phyloP scores from a whole-genome alignment of 1,140 invertebrate species.

The Bombus huntii region DNA sequence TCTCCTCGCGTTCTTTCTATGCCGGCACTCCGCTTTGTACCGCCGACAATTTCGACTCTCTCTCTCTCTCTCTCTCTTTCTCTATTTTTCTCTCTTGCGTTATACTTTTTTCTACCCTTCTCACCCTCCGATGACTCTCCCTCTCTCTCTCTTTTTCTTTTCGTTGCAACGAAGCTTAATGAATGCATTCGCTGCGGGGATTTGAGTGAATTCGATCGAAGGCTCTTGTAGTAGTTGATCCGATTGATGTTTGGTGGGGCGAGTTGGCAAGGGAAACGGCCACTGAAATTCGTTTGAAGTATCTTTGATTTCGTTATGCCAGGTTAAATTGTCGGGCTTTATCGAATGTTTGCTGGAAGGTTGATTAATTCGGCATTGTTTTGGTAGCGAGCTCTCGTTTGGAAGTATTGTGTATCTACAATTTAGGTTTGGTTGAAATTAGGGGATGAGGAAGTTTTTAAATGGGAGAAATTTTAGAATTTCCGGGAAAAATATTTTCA shows the following conservation, averaged over 20 bases:
- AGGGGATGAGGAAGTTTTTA: not conserved
- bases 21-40: conserved; percentile 23
- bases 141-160: not conserved
- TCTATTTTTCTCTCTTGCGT: not conserved
- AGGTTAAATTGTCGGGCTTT: not conserved
- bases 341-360: not conserved
- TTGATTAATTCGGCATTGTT: not conserved
- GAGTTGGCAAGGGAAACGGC: not conserved
- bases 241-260: not conserved
- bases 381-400: rapidly evolving
- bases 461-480: too few relatives aligned
- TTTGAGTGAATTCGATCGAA: not conserved
- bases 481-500: too few relatives aligned
- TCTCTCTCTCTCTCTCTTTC: conserved; percentile 9
- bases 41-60: conserved; percentile 27
- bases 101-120: not conserved
- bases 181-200: conserved; percentile 34
- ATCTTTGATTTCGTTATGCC: not conserved
- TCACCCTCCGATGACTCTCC: conserved; percentile 7
- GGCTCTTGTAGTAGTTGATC: not conserved
- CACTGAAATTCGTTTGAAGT: not conserved
- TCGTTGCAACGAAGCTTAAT: not conserved
- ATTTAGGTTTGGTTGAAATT: not conserved
- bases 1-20: conserved; percentile 55
- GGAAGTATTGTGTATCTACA: not conserved